Percentiles rank a stretch among this genome's conserved stretches.
Evolutionary conservation across 1,140 invertebrate genomes (phyloP).

Genomic region (Sycophila sp.): DNA sequence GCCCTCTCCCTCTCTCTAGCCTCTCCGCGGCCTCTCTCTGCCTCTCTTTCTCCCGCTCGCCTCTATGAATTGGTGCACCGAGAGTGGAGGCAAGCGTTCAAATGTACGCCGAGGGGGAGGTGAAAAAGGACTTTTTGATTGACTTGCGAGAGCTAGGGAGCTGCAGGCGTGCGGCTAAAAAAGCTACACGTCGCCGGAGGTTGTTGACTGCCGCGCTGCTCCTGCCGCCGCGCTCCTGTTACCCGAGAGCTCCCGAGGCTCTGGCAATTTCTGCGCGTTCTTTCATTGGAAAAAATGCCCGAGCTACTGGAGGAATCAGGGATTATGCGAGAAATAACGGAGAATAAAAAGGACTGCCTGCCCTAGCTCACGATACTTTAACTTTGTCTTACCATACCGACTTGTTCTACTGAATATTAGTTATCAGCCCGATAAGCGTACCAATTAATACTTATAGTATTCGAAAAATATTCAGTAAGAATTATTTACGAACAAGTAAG

Average conservation of each 20-base stretch:
- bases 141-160: conserved; percentile 17
- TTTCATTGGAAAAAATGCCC: no score
- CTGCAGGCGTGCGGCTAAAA: background rate
- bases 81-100: conserved; percentile 39
- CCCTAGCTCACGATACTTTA: no score
- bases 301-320: no score
- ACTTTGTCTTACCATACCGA: no score
- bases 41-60: background rate
- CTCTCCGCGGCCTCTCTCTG: background rate
- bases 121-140: conserved; percentile 39
- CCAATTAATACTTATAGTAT: no score
- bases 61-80: conserved; percentile 62
- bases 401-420: no score
- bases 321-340: no score
- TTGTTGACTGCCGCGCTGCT: conserved; percentile 31
- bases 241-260: background rate
- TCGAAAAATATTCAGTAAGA: no score
- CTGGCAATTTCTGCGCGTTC: conserved; percentile 3
- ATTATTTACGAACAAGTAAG: no score
- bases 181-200: conserved; percentile 24
- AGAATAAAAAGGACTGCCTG: no score
- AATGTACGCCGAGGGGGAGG: conserved; percentile 8
- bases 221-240: background rate
- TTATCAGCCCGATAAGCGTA: no score
- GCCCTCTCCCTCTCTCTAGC: conserved; percentile 36